phyloP scores from a whole-genome alignment of 2,888 invertebrate genomes.

The Adela reaumurella region DNA sequence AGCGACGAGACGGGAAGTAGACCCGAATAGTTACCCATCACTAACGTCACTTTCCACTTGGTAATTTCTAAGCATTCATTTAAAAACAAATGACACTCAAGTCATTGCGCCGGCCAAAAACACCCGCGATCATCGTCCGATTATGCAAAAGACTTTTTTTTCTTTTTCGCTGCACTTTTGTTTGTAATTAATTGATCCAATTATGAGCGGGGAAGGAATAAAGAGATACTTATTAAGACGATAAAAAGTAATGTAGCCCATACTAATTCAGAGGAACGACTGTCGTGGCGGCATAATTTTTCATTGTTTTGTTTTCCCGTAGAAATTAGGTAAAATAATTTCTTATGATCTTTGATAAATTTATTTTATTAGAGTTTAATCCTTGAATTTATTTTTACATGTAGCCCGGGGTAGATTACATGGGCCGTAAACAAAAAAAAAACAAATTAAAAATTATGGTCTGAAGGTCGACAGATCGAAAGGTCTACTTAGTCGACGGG shows the following conservation, averaged over 20 bases:
- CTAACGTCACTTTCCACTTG: too few species aligned
- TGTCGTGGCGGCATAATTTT: background rate
- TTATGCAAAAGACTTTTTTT: background rate
- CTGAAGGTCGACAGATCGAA: too few species aligned
- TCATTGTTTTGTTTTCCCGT: background rate
- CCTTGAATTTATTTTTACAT: too few species aligned
- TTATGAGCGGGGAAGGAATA: background rate
- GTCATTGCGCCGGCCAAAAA: background rate
- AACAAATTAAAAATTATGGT: too few species aligned
- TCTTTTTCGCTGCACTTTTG: background rate
- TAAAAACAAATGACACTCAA: background rate
- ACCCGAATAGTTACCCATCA: too few species aligned
- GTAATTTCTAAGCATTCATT: too few species aligned
- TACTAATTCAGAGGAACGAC: background rate
- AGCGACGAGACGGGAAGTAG: too few species aligned
- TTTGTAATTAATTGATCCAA: background rate
- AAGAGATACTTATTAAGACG: background rate
- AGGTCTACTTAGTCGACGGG: too few species aligned
- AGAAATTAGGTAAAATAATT: background rate
- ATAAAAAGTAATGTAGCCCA: background rate
- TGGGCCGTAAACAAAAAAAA: too few species aligned
- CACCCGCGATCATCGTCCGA: background rate
- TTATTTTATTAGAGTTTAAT: too few species aligned
- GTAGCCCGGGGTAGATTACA: too few species aligned
- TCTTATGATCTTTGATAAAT: too few species aligned